A percentile compares a stretch with the other conserved stretches of the same genome.
Evolutionary conservation across 2,797 vertebrate genomes (phyloP).

Genomic region (Anisognathus igniventris): DNA sequence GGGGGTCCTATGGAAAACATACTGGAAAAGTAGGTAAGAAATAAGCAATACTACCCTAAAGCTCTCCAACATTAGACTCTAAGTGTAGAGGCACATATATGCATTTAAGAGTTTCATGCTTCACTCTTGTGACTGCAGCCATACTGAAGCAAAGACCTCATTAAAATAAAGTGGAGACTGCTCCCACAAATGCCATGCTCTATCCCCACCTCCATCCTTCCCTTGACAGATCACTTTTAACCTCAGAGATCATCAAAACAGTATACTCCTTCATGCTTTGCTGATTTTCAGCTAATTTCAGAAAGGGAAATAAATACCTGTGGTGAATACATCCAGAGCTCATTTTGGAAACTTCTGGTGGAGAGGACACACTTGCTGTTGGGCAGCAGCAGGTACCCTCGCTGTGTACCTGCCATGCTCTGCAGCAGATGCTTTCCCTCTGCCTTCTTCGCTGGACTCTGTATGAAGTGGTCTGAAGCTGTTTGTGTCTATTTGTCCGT

Average conservation of each 20-base stretch:
- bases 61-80: neutral
- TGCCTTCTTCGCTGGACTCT: neutral
- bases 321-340: neutral
- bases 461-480: rapidly evolving
- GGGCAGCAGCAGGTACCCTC: rapidly evolving
- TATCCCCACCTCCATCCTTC: neutral
- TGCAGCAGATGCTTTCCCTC: neutral
- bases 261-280: neutral
- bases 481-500: neutral
- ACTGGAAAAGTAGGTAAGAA: neutral
- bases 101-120: neutral
- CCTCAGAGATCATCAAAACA: neutral
- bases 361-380: neutral
- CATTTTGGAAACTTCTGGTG: neutral
- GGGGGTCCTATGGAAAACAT: neutral
- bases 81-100: neutral
- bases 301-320: neutral
- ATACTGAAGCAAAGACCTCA: neutral
- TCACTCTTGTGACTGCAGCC: neutral
- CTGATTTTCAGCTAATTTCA: neutral
- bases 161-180: neutral
- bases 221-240: neutral
- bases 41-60: neutral
- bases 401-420: rapidly evolving
- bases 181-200: neutral